Conservation (phyloP, 2,797 vertebrate species). For the Coregonus suidteri region DNA sequence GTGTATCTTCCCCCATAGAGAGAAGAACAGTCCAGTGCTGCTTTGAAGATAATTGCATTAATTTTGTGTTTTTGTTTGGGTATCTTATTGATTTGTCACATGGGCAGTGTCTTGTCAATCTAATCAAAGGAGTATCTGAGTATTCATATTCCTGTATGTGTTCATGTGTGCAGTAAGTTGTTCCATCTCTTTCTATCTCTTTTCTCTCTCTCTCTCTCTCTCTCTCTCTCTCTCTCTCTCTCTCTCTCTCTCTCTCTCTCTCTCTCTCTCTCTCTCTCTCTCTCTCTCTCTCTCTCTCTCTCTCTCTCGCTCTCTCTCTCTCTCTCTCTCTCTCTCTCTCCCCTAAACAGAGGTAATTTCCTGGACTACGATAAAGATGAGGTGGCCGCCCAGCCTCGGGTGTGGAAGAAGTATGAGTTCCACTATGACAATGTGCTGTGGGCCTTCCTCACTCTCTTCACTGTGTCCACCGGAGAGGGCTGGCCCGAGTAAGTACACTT, state of each 20-base stretch:
- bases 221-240: too few species aligned
- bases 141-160: neutral
- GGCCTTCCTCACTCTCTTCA: constrained; percentile 95
- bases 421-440: constrained; percentile 97
- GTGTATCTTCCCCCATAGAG: neutral
- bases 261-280: too few species aligned
- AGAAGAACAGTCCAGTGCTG: neutral
- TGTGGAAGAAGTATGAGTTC: constrained; percentile 97
- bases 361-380: constrained; percentile 90
- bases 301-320: too few species aligned
- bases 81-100: neutral
- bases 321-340: constrained; percentile 3
- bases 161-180: too few species aligned
- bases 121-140: neutral
- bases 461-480: constrained; percentile 94
- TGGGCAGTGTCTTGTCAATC: neutral
- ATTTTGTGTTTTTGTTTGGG: neutral
- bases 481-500: constrained; percentile 90
- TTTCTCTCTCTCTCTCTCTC: too few species aligned
- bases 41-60: neutral
- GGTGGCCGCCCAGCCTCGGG: constrained; percentile 86
- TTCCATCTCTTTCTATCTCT: too few species aligned
- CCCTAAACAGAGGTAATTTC: constrained; percentile 87
- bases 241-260: too few species aligned
- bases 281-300: too few species aligned